Evolutionary conservation across 2,113 vertebrate species (phyloP), one percentile per base, ranked within the genome.

Genomic region (rabbit (Oryctolagus cuniculus)): DNA sequence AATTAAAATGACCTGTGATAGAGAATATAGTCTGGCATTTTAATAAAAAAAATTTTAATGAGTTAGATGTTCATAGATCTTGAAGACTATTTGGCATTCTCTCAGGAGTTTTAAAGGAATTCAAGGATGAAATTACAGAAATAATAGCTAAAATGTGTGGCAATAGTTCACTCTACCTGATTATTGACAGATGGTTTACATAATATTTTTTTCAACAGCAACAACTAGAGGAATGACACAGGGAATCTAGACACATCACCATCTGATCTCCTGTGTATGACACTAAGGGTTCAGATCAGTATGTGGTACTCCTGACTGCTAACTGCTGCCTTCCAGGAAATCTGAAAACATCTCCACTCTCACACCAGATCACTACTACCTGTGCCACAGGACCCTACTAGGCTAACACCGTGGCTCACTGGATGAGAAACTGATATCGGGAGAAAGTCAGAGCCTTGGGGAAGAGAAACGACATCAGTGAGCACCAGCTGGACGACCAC

Each of bases 61-160:
- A 88, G 3, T 72, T 90, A 12, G 4, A 51, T 63, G 49, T 77
- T 95, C 53, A 29, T 86, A 69, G 85, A 53, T 92, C 77, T 89
- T 85, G 64, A 61, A 61, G 74, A 79, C 94, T 91, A 15, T 1
- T 49, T 94, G 87, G 29, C 63, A 79, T 86, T 94, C 80, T 95
- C 34, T 34, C 70, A 70, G 64, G 70, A 87, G 36, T 82, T 91
- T 96, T 82, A 75, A 93, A 89, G 73, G 38, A 91, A 86, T n/a
- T 29, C 16, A 69, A 77, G 58, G 11, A 82, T 91, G 31, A 94
- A 96, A 87, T 92, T 84, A 89, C 55, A 34, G 49, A 69, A 95
- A 81, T 93, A 75, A 84, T 73, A 73, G 44, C 38, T 70, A 85
- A 93, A 93, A 93, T 88, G 8, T 72, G 6, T 87, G 83, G 72